Evolutionary conservation across 2,888 invertebrate species (phyloP).

Genomic region (Camponotus fellah): DNA sequence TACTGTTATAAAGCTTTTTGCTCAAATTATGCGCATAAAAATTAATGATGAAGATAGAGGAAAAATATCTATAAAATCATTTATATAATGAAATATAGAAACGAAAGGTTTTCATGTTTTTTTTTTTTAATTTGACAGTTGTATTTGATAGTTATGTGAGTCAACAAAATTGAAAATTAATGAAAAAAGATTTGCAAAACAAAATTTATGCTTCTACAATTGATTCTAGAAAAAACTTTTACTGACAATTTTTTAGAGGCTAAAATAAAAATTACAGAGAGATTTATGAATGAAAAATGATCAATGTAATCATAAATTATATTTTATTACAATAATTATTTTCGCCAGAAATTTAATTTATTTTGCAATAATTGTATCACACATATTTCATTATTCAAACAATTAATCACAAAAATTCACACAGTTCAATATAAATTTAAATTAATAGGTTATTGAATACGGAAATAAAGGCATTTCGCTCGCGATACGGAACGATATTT

Average conservation of each 20-base stretch:
- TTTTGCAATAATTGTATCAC: not conserved
- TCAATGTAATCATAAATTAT: not conserved
- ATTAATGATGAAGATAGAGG: not conserved
- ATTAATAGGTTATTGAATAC: not conserved
- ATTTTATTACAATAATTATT: not conserved
- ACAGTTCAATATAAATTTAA: conserved; percentile 1
- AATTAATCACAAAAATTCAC: not conserved
- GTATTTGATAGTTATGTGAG: too few species aligned
- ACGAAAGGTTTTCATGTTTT: not conserved
- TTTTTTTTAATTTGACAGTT: too few species aligned
- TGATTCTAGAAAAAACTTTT: conserved; percentile 1
- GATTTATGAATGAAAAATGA: not conserved
- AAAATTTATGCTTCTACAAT: conserved; percentile 20
- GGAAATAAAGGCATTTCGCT: not conserved
- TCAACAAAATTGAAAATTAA: not conserved
- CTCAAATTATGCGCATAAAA: conserved; percentile 36
- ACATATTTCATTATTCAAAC: not conserved
- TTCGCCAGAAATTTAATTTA: not conserved
- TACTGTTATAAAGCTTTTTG: too few species aligned
- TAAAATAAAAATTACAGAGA: not conserved
- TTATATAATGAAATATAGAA: not conserved
- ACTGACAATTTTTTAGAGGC: not conserved
- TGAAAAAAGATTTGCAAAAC: not conserved
- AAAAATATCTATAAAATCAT: not conserved
- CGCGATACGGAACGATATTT: not conserved